Evolutionary conservation across 1,140 invertebrate species (phyloP).

Genomic region (Oedothorax gibbosus): DNA sequence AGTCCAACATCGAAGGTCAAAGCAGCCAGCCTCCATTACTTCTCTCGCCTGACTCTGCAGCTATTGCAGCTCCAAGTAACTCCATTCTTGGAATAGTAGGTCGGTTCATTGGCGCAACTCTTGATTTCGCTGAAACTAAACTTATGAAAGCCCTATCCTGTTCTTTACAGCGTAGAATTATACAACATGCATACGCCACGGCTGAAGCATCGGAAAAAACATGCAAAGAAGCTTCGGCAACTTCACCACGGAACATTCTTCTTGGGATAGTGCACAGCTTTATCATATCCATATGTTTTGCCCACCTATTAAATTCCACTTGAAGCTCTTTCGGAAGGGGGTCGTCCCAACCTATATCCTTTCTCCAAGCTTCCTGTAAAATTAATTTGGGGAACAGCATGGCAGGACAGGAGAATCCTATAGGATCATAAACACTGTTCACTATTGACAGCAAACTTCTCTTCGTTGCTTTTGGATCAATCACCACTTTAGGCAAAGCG

Average conservation of each 20-base stretch:
- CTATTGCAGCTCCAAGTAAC: background rate
- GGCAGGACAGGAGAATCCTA: constrained; percentile 4
- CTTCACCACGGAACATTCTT: constrained; percentile 4
- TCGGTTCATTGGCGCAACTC: constrained; percentile 3
- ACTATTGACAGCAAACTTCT: background rate
- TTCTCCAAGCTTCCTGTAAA: constrained; percentile 18
- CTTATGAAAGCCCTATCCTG: background rate
- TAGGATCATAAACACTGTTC: constrained; percentile 15
- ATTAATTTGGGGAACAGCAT: constrained; percentile 10
- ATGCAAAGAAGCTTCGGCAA: background rate
- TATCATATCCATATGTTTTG: background rate
- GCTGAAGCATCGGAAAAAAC: constrained; percentile 23
- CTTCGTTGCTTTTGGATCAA: background rate
- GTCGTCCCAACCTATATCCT: constrained; percentile 9
- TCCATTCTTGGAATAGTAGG: constrained; percentile 1
- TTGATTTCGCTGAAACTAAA: background rate
- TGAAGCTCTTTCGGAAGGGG: background rate
- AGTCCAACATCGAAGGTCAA: no score
- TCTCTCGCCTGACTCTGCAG: no score
- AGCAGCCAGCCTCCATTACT: no score
- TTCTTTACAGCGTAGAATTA: constrained; percentile 16
- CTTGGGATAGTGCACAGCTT: background rate
- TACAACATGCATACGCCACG: background rate
- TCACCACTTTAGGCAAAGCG: no score
- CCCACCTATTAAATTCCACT: background rate